Conservation (phyloP, 1,140 invertebrate genomes). For the Charaxes varanes region DNA sequence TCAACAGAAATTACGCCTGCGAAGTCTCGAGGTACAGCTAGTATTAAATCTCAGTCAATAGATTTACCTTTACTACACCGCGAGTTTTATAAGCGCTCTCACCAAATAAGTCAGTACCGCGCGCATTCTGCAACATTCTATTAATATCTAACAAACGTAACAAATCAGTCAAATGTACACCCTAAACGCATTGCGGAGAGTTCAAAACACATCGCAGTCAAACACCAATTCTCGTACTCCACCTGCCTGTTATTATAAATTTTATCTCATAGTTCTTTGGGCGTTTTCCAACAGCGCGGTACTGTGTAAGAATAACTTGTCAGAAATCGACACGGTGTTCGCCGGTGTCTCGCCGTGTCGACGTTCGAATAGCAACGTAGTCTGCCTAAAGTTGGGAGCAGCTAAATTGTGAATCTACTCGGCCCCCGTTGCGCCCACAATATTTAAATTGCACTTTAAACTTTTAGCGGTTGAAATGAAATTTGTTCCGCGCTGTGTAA, state of each 20-base stretch:
- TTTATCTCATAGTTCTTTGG: slow-evolving; percentile 31
- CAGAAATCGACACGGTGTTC: slow-evolving; percentile 7
- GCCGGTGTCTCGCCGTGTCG: slow-evolving; percentile 6
- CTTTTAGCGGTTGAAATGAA: slow-evolving; percentile 64
- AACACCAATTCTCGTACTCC: slow-evolving; percentile 28
- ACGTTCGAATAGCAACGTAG: neutral
- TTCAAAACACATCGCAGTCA: slow-evolving; percentile 9
- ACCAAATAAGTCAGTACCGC: slow-evolving; percentile 56
- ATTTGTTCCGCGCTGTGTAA: slow-evolving; percentile 57
- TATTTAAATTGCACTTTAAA: slow-evolving; percentile 67
- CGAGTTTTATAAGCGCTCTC: slow-evolving; percentile 27
- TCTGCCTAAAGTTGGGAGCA: slow-evolving; percentile 12
- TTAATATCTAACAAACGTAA: slow-evolving; percentile 38
- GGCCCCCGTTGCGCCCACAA: slow-evolving; percentile 33
- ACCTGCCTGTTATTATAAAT: slow-evolving; percentile 54
- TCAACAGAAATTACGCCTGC: no score
- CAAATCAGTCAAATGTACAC: slow-evolving; percentile 16
- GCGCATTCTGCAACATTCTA: slow-evolving; percentile 60
- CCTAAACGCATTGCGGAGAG: slow-evolving; percentile 14
- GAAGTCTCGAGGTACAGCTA: no score
- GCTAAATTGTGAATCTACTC: slow-evolving; percentile 34
- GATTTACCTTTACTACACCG: no score
- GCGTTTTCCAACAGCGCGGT: slow-evolving; percentile 29
- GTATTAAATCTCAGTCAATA: no score
- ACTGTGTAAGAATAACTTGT: slow-evolving; percentile 20